These are phyloP conservation scores for Zalophus californianus DNA, from an alignment of 2,797 vertebrate genomes.

Conservation along the genomic window DNA sequence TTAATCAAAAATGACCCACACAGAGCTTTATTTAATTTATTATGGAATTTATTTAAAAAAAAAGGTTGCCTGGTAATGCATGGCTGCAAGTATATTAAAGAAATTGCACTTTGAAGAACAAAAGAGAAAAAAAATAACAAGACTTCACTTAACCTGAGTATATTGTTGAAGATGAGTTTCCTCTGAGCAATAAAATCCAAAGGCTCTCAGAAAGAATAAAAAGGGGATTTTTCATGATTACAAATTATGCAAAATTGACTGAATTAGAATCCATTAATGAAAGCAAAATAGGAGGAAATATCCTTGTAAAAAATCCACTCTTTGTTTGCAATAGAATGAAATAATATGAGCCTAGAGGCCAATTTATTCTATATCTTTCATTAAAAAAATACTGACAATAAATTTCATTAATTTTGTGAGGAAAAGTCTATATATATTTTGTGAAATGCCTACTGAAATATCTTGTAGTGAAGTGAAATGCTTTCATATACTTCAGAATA, in stretches of 20 bases:
- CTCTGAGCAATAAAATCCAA: conserved; percentile 82
- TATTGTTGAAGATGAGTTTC: conserved; percentile 79
- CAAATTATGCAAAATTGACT: neutral
- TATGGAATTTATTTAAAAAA: conserved; percentile 80
- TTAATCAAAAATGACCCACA: conserved; percentile 87
- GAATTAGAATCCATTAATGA: conserved; percentile 74
- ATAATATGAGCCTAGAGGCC: neutral
- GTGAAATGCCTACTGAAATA: neutral
- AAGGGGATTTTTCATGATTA: conserved; percentile 80
- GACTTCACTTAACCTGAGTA: conserved; percentile 76
- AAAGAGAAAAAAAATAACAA: conserved; percentile 75
- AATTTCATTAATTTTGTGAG: neutral
- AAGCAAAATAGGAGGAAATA: conserved; percentile 59
- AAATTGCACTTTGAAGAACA: conserved; percentile 82
- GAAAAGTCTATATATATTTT: neutral
- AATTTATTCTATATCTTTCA: neutral
- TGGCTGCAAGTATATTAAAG: conserved; percentile 82
- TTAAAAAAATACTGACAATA: neutral
- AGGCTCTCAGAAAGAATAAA: conserved; percentile 59
- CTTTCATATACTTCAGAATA: neutral
- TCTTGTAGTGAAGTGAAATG: neutral
- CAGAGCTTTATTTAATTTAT: conserved; percentile 90
- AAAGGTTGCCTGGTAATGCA: conserved; percentile 83
- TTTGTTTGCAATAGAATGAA: conserved; percentile 11
- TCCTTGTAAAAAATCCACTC: neutral